Conservation (phyloP, 2,113 vertebrate genomes). For the Tachuris rubrigastra region DNA sequence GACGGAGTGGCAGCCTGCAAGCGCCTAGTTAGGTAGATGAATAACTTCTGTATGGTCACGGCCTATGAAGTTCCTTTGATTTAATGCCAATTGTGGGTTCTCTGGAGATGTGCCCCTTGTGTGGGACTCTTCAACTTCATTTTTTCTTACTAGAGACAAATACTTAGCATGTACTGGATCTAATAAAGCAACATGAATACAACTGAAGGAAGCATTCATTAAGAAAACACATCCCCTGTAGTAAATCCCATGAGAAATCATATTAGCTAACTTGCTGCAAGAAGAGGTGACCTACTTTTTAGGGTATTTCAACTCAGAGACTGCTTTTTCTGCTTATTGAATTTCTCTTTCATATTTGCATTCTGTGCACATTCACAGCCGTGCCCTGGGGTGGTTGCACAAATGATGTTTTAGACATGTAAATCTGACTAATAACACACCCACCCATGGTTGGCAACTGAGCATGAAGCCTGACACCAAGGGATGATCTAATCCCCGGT, state of each 20-base stretch:
- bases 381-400: constrained; percentile 27
- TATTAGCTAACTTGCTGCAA: neutral
- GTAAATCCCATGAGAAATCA: neutral
- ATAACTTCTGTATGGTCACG: neutral
- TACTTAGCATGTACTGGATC: neutral
- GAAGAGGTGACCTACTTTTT: neutral
- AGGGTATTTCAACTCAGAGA: neutral
- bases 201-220: neutral
- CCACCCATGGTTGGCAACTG: neutral
- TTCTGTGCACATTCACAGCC: neutral
- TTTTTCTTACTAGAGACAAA: neutral
- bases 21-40: neutral
- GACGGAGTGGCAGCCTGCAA: neutral
- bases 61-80: neutral
- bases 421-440: constrained; percentile 38
- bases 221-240: neutral
- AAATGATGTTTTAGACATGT: constrained; percentile 42
- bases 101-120: neutral
- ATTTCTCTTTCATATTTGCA: neutral
- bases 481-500: constrained; percentile 28
- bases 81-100: neutral
- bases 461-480: neutral
- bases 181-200: neutral
- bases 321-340: neutral
- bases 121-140: neutral